Evolutionary conservation across 2,797 vertebrate species (phyloP).

Genomic region (Neopelma chrysocephalum): DNA sequence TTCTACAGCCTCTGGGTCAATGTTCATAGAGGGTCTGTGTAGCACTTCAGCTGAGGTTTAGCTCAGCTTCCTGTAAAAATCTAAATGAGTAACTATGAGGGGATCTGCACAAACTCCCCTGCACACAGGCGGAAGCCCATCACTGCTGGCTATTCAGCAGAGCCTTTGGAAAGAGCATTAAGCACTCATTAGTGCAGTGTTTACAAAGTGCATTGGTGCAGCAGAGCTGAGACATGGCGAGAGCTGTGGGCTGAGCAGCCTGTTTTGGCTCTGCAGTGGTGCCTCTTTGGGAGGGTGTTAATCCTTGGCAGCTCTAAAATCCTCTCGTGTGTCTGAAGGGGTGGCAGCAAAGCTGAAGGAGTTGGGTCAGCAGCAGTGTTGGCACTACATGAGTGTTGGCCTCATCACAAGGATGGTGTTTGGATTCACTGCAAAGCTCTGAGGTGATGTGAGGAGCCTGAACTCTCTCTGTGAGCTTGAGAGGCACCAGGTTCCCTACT

Average conservation of each 20-base stretch:
- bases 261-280: neutral
- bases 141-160: neutral
- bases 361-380: neutral
- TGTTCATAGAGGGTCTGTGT: neutral
- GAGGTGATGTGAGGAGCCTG: neutral
- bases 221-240: neutral
- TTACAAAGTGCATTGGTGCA: neutral
- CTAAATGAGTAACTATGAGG: neutral
- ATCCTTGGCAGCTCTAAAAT: neutral
- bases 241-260: neutral
- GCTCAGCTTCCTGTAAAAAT: neutral
- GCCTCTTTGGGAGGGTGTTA: neutral
- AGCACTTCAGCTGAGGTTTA: neutral
- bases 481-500: neutral
- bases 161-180: neutral
- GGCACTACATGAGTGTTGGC: neutral
- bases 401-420: neutral
- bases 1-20: neutral
- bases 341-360: neutral
- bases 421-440: neutral
- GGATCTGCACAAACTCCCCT: neutral
- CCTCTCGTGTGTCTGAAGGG: neutral
- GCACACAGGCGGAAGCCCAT: neutral
- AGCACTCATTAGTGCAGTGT: neutral
- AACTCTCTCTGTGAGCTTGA: neutral